Evolutionary conservation across 2,797 vertebrate species (phyloP).

Genomic region (Perodicticus potto): DNA sequence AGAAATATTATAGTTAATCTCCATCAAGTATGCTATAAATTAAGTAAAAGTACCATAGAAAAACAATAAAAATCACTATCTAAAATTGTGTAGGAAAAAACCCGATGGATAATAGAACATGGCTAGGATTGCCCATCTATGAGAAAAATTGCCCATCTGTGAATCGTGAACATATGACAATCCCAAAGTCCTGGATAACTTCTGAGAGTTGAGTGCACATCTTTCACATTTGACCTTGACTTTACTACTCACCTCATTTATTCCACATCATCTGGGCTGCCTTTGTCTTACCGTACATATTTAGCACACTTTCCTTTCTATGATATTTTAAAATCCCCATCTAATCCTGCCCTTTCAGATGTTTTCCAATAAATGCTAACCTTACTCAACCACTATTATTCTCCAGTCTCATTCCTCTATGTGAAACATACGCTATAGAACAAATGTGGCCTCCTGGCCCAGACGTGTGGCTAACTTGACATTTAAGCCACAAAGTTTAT

Average conservation of each 20-base stretch:
- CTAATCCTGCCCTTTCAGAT: not conserved
- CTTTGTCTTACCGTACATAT: not conserved
- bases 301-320: not conserved
- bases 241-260: not conserved
- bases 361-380: not conserved
- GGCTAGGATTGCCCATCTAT: not conserved
- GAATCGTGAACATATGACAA: not conserved
- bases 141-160: not conserved
- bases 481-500: not conserved
- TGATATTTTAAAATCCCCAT: not conserved
- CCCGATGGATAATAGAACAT: not conserved
- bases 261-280: not conserved
- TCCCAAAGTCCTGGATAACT: not conserved
- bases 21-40: not conserved
- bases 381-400: not conserved
- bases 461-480: not conserved
- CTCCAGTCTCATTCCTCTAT: not conserved
- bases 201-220: not conserved
- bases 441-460: not conserved
- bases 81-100: not conserved
- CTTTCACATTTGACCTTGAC: not conserved
- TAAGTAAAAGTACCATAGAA: not conserved
- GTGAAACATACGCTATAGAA: not conserved
- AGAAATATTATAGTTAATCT: not conserved
- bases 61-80: slow-evolving; percentile 14